A percentile compares a stretch with the other conserved stretches of the same genome.
Conservation (phyloP, 2,888 invertebrate genomes). For the Drosophila leonis region DNA sequence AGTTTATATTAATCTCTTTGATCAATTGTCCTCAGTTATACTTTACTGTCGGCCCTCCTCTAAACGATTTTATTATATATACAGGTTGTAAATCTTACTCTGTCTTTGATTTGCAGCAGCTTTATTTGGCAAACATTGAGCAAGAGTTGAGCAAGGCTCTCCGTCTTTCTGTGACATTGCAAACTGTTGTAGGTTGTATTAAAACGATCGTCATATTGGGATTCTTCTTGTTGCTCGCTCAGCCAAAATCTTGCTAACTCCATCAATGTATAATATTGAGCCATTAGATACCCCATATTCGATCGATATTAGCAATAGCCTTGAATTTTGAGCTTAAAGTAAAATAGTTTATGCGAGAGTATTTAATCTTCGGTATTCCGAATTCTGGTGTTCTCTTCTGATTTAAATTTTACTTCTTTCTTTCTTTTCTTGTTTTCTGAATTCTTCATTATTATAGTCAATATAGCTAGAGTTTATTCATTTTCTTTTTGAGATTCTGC, state of each 20-base stretch:
- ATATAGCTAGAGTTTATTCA: constrained; percentile 7
- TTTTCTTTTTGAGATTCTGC: constrained; percentile 19
- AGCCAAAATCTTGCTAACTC: background rate
- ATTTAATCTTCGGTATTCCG: too few relatives aligned
- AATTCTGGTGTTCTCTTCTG: too few relatives aligned
- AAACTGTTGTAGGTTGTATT: background rate
- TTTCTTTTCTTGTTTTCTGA: background rate
- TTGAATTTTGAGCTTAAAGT: too few relatives aligned
- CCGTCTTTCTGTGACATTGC: background rate
- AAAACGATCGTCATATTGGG: background rate
- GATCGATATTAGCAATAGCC: too few relatives aligned
- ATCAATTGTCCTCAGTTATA: background rate
- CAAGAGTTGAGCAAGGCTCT: background rate
- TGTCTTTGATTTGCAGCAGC: background rate
- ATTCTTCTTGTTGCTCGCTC: background rate
- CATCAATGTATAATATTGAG: background rate
- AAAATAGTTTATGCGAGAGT: too few relatives aligned
- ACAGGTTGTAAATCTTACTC: background rate
- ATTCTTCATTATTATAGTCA: constrained; percentile 33
- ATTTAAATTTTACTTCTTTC: too few relatives aligned
- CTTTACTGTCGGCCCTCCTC: background rate
- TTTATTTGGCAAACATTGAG: background rate
- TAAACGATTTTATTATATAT: background rate
- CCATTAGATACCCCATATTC: too few relatives aligned
- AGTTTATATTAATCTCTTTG: background rate